Conservation (phyloP, 1,140 invertebrate species). For the Drosophila bifasciata region DNA sequence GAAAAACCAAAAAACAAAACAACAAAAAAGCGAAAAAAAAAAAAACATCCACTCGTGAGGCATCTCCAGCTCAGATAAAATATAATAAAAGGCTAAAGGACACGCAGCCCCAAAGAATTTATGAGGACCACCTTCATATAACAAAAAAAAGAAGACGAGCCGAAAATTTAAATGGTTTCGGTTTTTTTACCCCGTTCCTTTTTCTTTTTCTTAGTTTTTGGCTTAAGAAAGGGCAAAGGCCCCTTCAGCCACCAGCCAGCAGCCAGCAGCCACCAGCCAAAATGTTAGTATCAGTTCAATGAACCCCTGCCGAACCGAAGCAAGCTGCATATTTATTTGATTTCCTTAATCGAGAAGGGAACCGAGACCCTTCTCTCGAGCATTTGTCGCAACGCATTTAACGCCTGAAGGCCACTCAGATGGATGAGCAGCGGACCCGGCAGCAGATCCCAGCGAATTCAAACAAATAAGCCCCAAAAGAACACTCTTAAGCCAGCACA, state of each 20-base stretch:
- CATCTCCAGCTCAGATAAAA: slow-evolving; percentile 40
- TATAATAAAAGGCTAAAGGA: slow-evolving; percentile 81
- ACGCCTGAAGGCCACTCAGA: slow-evolving; percentile 73
- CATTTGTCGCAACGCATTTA: slow-evolving; percentile 77
- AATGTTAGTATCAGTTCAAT: slow-evolving; percentile 65
- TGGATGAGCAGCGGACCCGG: slow-evolving; percentile 58
- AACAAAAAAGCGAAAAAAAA: slow-evolving; percentile 10
- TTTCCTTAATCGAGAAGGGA: slow-evolving; percentile 68
- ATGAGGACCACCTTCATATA: slow-evolving; percentile 71
- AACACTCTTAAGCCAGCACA: slow-evolving; percentile 23
- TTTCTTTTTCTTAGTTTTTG: slow-evolving; percentile 6
- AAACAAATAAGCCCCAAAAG: slow-evolving; percentile 54
- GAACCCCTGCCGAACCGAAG: slow-evolving; percentile 30
- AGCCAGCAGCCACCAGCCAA: slow-evolving; percentile 45
- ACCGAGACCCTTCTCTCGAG: slow-evolving; percentile 32
- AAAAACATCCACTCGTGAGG: slow-evolving; percentile 7
- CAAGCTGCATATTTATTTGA: slow-evolving; percentile 72
- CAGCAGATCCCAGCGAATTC: slow-evolving; percentile 33
- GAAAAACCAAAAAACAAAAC: slow-evolving; percentile 15
- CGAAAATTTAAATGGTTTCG: slow-evolving; percentile 71
- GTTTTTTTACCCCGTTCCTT: slow-evolving; percentile 8
- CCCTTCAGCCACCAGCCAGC: slow-evolving; percentile 3
- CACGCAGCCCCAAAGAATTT: slow-evolving; percentile 74
- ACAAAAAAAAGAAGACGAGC: slow-evolving; percentile 40
- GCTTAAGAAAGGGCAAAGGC: slow-evolving; percentile 41